phyloP scores from a whole-genome alignment of 1,140 invertebrate genomes.

The Bombus haemorrhoidalis region DNA sequence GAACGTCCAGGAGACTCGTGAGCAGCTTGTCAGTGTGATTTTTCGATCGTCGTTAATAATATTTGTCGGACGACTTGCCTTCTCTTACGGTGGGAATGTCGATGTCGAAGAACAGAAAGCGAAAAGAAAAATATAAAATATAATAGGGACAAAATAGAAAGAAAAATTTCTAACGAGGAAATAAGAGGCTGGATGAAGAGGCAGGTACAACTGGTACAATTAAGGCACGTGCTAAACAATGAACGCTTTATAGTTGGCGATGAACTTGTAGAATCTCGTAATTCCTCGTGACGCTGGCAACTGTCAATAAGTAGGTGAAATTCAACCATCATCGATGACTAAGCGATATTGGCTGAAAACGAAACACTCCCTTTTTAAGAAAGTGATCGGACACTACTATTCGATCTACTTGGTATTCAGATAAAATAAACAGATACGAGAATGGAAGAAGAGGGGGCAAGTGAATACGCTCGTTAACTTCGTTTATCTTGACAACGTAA shows the following conservation, averaged over 20 bases:
- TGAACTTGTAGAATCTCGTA: neutral
- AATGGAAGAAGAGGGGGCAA: neutral
- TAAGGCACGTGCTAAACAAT: neutral
- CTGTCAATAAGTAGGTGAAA: neutral
- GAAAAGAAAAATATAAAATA: too few relatives aligned
- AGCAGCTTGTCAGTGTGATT: too few relatives aligned
- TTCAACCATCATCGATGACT: neutral
- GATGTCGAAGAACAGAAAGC: too few relatives aligned
- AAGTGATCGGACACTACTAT: neutral
- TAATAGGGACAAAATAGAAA: neutral
- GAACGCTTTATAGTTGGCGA: neutral
- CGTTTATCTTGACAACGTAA: neutral
- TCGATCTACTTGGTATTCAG: neutral
- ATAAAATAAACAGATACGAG: constrained; percentile 22
- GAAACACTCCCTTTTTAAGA: neutral
- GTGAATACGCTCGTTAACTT: constrained; percentile 20
- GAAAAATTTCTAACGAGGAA: neutral
- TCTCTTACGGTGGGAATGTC: too few relatives aligned
- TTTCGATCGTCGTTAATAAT: too few relatives aligned
- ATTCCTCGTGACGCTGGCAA: neutral
- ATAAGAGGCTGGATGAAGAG: neutral
- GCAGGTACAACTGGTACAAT: neutral
- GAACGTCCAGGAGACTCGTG: too few relatives aligned
- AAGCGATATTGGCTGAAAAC: neutral
- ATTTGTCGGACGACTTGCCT: too few relatives aligned